Conservation (phyloP, 37 sponge, comb jelly and placozoan species). For the Agelas oroides region DNA sequence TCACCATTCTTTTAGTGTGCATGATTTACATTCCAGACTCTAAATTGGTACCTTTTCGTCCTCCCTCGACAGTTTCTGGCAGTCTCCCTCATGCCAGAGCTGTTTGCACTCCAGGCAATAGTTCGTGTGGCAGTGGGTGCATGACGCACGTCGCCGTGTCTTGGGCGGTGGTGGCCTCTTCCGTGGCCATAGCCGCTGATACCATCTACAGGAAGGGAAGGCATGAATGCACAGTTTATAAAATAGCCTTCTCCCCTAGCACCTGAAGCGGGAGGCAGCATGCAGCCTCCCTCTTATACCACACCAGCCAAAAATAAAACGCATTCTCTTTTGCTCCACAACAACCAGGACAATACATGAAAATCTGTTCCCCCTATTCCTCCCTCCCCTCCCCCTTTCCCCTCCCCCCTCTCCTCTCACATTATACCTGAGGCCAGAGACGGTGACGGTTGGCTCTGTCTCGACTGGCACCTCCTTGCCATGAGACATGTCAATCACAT, state of each 20-base stretch:
- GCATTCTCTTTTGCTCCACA: too few species aligned
- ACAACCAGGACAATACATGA: too few species aligned
- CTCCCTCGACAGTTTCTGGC: slow-evolving; percentile 1
- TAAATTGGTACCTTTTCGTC: slow-evolving; percentile 12
- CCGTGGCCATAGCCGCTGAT: not conserved
- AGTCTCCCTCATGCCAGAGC: slow-evolving; percentile 66
- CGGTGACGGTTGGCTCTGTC: not conserved
- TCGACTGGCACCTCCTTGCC: not conserved
- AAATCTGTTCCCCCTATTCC: too few species aligned
- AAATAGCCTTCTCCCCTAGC: too few species aligned
- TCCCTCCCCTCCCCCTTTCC: too few species aligned
- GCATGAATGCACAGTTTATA: not conserved
- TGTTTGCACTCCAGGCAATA: slow-evolving; percentile 61
- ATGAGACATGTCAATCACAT: slow-evolving; percentile 22
- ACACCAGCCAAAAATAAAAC: too few species aligned
- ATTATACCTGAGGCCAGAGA: slow-evolving; percentile 19
- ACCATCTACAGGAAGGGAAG: slow-evolving; percentile 27
- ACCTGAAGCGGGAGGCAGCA: too few species aligned
- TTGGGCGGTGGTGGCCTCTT: not conserved
- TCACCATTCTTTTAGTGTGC: too few species aligned
- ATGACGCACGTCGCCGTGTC: slow-evolving; percentile 4
- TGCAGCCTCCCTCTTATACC: too few species aligned
- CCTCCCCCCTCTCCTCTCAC: too few species aligned
- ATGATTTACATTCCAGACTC: too few species aligned
- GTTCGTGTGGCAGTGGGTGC: not conserved